phyloP scores from a whole-genome alignment of 2,797 vertebrate species.

The Peromyscus melanophrys region DNA sequence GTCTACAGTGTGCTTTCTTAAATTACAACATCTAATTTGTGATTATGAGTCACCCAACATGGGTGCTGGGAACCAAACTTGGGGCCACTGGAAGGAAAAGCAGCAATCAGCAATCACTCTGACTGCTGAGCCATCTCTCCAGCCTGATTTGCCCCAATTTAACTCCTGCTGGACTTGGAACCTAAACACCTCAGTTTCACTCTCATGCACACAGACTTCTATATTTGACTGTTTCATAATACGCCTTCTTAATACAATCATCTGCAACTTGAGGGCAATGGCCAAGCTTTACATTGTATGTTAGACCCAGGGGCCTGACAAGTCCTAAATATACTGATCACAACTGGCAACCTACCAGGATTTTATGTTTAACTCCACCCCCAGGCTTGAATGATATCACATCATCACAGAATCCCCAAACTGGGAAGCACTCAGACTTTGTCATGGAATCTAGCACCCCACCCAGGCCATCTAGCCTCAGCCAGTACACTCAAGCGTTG shows the following conservation, averaged over 20 bases:
- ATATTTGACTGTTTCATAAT: background rate
- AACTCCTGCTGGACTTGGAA: conserved; percentile 2
- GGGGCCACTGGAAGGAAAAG: background rate
- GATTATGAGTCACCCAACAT: background rate
- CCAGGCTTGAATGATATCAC: conserved; percentile 10
- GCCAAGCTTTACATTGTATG: background rate
- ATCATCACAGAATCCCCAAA: conserved; percentile 51
- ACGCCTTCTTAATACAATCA: background rate
- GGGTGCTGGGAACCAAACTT: background rate
- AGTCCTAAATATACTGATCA: background rate
- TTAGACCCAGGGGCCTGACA: background rate
- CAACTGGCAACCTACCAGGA: background rate
- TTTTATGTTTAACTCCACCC: conserved; percentile 13
- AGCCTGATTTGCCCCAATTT: background rate
- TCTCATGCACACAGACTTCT: conserved; percentile 7
- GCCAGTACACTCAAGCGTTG: background rate
- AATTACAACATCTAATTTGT: background rate
- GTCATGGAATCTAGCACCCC: background rate
- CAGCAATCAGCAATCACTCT: background rate
- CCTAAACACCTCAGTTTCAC: background rate
- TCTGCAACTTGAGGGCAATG: background rate
- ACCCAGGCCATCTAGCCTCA: background rate
- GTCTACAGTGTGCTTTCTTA: conserved; percentile 46
- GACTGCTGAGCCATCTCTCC: background rate
- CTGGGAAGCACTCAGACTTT: background rate